Conservation (phyloP, 1,140 invertebrate genomes). For the Agrypnia vestita region DNA sequence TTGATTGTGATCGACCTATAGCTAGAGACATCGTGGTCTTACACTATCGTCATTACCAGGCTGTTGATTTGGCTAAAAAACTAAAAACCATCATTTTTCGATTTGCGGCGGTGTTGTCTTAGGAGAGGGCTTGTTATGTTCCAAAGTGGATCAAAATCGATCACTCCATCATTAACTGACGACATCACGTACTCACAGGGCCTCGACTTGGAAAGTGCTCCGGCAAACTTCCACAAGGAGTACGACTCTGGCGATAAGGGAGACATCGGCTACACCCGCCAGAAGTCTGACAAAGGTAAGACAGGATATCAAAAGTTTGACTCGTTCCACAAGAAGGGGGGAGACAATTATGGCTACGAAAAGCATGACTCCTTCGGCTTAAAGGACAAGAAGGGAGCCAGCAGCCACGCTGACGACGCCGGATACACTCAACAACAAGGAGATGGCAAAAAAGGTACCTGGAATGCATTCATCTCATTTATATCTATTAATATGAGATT, state of each 20-base stretch:
- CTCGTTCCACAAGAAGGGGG: slow-evolving; percentile 81
- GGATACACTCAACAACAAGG: slow-evolving; percentile 65
- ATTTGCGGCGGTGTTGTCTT: too few species aligned
- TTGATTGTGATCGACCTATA: too few species aligned
- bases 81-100: too few species aligned
- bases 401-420: slow-evolving; percentile 52
- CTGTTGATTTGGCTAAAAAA: too few species aligned
- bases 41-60: too few species aligned
- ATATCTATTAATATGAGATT: too few species aligned
- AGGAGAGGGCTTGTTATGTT: too few species aligned
- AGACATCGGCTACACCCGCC: slow-evolving; percentile 78
- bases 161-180: too few species aligned
- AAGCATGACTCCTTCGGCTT: slow-evolving; percentile 77
- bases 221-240: slow-evolving; percentile 66
- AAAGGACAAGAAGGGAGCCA: slow-evolving; percentile 65
- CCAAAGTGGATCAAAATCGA: too few species aligned
- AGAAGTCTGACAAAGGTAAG: slow-evolving; percentile 77
- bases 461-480: background rate
- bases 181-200: slow-evolving; percentile 26
- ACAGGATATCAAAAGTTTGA: slow-evolving; percentile 82
- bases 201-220: slow-evolving; percentile 19
- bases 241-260: slow-evolving; percentile 74
- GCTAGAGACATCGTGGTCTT: too few species aligned
- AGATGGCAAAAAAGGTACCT: slow-evolving; percentile 59
- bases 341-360: slow-evolving; percentile 81